These are phyloP conservation scores for Antechinus flavipes DNA, from an alignment of 2,113 vertebrate genomes.

Conservation along the genomic window DNA sequence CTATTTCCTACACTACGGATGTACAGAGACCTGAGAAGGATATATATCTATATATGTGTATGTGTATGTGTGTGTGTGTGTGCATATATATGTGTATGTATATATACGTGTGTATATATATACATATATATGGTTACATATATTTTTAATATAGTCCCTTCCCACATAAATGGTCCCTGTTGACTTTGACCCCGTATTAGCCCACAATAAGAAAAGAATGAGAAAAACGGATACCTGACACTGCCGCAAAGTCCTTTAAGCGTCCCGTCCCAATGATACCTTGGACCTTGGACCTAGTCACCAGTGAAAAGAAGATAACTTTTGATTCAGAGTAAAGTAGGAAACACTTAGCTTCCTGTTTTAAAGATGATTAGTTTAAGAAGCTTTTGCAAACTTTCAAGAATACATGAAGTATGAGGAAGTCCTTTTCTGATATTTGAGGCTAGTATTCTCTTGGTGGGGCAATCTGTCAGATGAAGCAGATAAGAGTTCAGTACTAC, in stretches of 20 bases:
- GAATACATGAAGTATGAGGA: constrained; percentile 21
- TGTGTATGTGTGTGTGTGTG: too few species aligned
- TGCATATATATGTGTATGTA: too few species aligned
- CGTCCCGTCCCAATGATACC: background rate
- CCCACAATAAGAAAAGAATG: constrained; percentile 21
- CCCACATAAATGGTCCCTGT: background rate
- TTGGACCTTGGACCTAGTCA: background rate
- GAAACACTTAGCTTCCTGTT: constrained; percentile 66
- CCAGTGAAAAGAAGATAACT: background rate
- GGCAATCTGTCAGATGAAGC: background rate
- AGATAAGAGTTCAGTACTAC: background rate
- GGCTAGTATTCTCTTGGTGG: background rate
- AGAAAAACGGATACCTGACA: background rate
- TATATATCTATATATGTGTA: background rate
- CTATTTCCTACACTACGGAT: background rate
- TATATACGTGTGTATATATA: too few species aligned
- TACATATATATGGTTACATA: too few species aligned
- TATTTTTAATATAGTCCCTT: background rate
- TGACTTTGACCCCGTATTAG: background rate
- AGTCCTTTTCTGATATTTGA: constrained; percentile 55
- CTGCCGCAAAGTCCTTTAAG: background rate
- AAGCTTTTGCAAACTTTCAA: constrained; percentile 63
- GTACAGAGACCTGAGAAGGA: background rate
- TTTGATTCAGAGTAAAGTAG: constrained; percentile 31
- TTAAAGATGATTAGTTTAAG: constrained; percentile 19